Evolutionary conservation across 2,888 invertebrate genomes (phyloP).

Genomic region (Drosophila hamatofila): DNA sequence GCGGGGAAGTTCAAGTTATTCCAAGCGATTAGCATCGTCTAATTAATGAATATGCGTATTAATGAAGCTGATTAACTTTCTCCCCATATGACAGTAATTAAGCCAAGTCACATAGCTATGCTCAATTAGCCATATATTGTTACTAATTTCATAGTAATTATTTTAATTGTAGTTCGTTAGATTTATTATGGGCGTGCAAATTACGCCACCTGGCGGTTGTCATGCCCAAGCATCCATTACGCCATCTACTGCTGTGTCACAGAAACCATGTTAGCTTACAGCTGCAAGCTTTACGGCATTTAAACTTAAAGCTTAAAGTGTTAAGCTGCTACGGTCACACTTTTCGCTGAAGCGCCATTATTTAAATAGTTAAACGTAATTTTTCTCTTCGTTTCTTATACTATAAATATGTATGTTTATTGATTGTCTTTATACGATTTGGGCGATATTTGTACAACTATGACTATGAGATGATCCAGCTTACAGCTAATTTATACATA

Average conservation of each 20-base stretch:
- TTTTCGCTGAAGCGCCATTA: neutral
- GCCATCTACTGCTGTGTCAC: slow-evolving; percentile 24
- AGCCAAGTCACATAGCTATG: neutral
- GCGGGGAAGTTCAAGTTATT: slow-evolving; percentile 5
- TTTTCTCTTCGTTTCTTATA: neutral
- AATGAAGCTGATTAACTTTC: slow-evolving; percentile 25
- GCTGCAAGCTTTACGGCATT: neutral
- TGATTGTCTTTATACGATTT: slow-evolving; percentile 45
- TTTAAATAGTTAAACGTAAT: neutral
- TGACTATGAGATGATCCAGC: slow-evolving; percentile 76
- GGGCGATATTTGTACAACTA: slow-evolving; percentile 65
- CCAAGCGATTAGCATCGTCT: slow-evolving; percentile 3
- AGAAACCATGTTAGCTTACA: slow-evolving; percentile 15
- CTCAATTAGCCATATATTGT: slow-evolving; percentile 1
- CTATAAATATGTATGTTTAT: slow-evolving; percentile 35
- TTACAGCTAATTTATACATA: slow-evolving; percentile 63
- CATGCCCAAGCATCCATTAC: too few relatives aligned
- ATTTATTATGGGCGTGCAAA: neutral
- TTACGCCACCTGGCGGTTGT: slow-evolving; percentile 18
- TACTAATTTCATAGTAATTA: slow-evolving; percentile 18
- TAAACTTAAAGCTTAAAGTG: neutral
- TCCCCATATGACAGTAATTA: slow-evolving; percentile 9
- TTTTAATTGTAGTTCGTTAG: slow-evolving; percentile 10
- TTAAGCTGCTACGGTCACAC: slow-evolving; percentile 7
- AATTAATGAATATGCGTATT: slow-evolving; percentile 30